These are phyloP conservation scores for Zaprionus lineosus DNA, from an alignment of 2,888 invertebrate genomes.

Conservation along the genomic window DNA sequence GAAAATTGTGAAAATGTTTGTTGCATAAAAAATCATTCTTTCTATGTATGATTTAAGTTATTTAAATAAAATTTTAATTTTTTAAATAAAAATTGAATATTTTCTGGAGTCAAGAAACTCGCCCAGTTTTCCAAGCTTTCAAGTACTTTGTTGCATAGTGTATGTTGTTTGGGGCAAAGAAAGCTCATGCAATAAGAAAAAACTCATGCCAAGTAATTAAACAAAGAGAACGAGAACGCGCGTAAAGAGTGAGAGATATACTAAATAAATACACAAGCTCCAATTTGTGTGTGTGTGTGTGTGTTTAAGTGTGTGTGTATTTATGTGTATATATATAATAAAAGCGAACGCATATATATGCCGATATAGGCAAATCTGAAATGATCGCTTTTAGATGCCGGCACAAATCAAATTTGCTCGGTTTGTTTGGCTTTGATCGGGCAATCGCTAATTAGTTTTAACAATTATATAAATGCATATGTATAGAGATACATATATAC, in stretches of 20 bases:
- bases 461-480: no score
- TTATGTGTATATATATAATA: neutral
- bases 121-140: no score
- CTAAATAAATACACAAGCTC: slow-evolving; percentile 10
- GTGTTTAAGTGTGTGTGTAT: slow-evolving; percentile 1
- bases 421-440: slow-evolving; percentile 36
- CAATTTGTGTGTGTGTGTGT: neutral
- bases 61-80: neutral
- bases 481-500: no score
- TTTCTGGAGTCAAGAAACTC: no score
- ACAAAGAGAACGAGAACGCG: slow-evolving; percentile 23
- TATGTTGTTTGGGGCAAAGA: slow-evolving; percentile 1
- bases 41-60: neutral
- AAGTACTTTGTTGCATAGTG: neutral
- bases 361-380: slow-evolving; percentile 27
- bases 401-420: slow-evolving; percentile 27
- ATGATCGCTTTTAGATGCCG: slow-evolving; percentile 34
- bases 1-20: no score
- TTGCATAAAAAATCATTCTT: no score
- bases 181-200: slow-evolving; percentile 36
- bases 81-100: neutral
- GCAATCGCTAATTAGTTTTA: no score
- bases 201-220: slow-evolving; percentile 49
- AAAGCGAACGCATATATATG: slow-evolving; percentile 14
- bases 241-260: slow-evolving; percentile 1